Evolutionary conservation across 2,888 invertebrate genomes (phyloP).

Genomic region (Xestobium rufovillosum): DNA sequence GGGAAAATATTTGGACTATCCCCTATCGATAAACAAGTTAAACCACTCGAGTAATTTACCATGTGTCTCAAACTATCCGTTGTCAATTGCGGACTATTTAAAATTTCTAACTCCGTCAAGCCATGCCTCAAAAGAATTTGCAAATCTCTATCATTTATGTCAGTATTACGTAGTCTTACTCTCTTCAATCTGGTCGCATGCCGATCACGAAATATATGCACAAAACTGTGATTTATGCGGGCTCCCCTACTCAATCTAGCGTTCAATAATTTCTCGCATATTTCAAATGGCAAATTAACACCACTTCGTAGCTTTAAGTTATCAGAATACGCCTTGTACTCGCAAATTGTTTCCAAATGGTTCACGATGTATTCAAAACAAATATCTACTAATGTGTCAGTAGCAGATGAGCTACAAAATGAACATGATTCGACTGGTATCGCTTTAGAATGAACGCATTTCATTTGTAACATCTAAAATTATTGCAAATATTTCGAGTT

Average conservation of each 20-base stretch:
- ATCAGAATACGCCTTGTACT: conserved; percentile 40
- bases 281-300: conserved; percentile 59
- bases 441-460: conserved; percentile 39
- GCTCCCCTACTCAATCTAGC: conserved; percentile 46
- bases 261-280: conserved; percentile 62
- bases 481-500: conserved; percentile 11
- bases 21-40: conserved; percentile 64
- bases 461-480: conserved; percentile 35
- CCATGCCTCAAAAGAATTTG: conserved; percentile 65
- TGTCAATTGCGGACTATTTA: conserved; percentile 64
- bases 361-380: conserved; percentile 56
- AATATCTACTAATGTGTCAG: conserved; percentile 56
- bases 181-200: conserved; percentile 58
- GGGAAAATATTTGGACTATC: conserved; percentile 57
- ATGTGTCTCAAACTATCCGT: conserved; percentile 57
- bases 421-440: conserved; percentile 40
- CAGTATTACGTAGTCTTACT: conserved; percentile 63
- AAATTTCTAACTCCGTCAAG: conserved; percentile 65
- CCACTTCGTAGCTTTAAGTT: conserved; percentile 52
- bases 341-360: conserved; percentile 56
- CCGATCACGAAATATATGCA: conserved; percentile 64
- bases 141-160: conserved; percentile 64
- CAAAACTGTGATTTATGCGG: conserved; percentile 56
- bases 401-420: conserved; percentile 41
- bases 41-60: conserved; percentile 59